These are phyloP conservation scores for Chrysogorgia sp. DNA, from an alignment of 92 coral and sea anemone species.

Conservation along the genomic window DNA sequence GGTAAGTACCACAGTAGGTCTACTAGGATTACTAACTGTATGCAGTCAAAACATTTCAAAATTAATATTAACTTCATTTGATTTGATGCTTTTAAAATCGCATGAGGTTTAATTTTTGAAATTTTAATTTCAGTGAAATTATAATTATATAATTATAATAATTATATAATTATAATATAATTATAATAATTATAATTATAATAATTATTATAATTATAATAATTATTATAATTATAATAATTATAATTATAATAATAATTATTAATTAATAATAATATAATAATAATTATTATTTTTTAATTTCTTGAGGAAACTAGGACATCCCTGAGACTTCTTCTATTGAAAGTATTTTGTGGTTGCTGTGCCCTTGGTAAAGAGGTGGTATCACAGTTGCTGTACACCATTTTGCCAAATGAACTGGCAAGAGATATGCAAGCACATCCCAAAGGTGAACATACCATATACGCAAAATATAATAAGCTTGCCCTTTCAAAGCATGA, in stretches of 20 bases:
- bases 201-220: not conserved
- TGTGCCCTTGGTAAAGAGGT: slow-evolving; percentile 85
- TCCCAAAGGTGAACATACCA: slow-evolving; percentile 53
- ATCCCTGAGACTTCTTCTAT: slow-evolving; percentile 66
- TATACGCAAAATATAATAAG: no score
- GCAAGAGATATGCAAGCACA: slow-evolving; percentile 79
- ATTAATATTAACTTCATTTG: no score
- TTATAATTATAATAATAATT: not conserved
- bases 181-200: not conserved
- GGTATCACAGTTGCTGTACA: slow-evolving; percentile 76
- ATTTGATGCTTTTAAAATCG: not conserved
- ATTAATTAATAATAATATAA: not conserved
- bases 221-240: not conserved
- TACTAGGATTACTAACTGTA: no score
- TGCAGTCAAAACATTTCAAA: no score
- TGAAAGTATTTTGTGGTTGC: slow-evolving; percentile 74
- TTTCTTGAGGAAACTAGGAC: slow-evolving; percentile 78
- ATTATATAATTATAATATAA: no score
- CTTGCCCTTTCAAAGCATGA: no score
- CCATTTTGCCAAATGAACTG: slow-evolving; percentile 89
- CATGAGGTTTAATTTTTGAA: not conserved
- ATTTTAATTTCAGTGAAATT: no score
- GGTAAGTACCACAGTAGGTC: slow-evolving; percentile 63
- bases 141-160: no score
- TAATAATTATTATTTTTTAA: not conserved